Evolutionary conservation across 2,888 invertebrate genomes (phyloP).

Genomic region (Euspilapteryx auroguttella): DNA sequence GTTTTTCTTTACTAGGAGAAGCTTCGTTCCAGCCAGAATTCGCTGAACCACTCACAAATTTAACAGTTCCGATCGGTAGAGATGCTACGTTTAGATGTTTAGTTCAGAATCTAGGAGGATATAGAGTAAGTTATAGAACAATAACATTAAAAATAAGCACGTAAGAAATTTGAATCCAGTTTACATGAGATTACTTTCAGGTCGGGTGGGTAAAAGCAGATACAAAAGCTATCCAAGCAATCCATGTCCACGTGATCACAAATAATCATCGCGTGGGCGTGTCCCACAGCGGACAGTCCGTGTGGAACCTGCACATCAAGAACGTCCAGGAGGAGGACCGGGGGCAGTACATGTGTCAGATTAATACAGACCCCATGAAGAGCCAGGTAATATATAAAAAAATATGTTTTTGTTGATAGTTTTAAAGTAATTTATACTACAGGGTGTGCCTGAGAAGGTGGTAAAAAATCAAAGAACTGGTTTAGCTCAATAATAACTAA

Average conservation of each 20-base stretch:
- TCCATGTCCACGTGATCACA: constrained; percentile 90
- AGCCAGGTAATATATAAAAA: constrained; percentile 91
- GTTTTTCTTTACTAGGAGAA: too few relatives aligned
- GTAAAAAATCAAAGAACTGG: neutral
- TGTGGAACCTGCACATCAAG: constrained; percentile 89
- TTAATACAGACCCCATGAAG: constrained; percentile 94
- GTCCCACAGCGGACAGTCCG: constrained; percentile 81
- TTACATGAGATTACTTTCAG: constrained; percentile 36
- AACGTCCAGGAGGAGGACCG: constrained; percentile 85
- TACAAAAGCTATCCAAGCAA: constrained; percentile 90
- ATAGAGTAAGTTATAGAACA: constrained; percentile 81
- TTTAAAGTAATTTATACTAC: too few relatives aligned
- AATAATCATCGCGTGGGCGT: constrained; percentile 87
- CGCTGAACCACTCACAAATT: constrained; percentile 78
- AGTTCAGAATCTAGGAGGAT: constrained; percentile 85
- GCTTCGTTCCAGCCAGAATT: constrained; percentile 87
- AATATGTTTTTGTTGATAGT: too few relatives aligned
- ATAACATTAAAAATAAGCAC: too few relatives aligned
- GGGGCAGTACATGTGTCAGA: constrained; percentile 92
- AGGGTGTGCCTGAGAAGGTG: neutral
- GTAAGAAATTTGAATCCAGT: too few relatives aligned
- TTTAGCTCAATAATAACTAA: too few relatives aligned
- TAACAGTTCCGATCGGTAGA: constrained; percentile 81
- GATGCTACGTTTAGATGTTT: constrained; percentile 87
- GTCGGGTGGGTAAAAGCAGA: constrained; percentile 94